These are phyloP conservation scores for Tinea semifulvella DNA, from an alignment of 2,888 invertebrate species.

Conservation along the genomic window DNA sequence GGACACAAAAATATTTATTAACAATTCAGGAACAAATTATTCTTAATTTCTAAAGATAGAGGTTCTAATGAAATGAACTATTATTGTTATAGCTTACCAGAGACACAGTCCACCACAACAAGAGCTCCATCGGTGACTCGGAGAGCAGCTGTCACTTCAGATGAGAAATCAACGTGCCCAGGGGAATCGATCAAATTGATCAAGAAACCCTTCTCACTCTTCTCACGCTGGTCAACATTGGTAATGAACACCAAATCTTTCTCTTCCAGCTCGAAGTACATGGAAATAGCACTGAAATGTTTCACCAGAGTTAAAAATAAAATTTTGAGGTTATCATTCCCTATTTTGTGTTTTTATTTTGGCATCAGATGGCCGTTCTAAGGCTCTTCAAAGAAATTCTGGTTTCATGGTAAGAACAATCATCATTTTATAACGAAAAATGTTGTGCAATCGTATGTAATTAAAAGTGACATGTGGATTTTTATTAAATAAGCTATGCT, in stretches of 20 bases:
- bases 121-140: constrained; percentile 99
- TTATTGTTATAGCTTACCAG: no score
- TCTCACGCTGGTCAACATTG: constrained; percentile 89
- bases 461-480: not conserved
- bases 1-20: no score
- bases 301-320: not conserved
- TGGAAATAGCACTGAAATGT: constrained; percentile 90
- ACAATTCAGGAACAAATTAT: no score
- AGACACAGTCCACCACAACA: constrained; percentile 99
- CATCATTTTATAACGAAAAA: constrained; percentile 39
- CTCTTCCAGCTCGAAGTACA: constrained; percentile 97
- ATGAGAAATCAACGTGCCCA: constrained; percentile 99
- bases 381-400: constrained; percentile 51
- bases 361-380: constrained; percentile 67
- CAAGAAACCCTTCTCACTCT: constrained; percentile 93
- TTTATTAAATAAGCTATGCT: not conserved
- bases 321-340: not conserved
- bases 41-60: no score
- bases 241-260: constrained; percentile 96
- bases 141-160: constrained; percentile 99
- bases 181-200: constrained; percentile 99
- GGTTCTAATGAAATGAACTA: no score
- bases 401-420: constrained; percentile 59
- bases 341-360: not conserved
- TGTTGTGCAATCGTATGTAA: not conserved